Conservation (phyloP, 2,888 invertebrate genomes). For the Agriopis marginaria region DNA sequence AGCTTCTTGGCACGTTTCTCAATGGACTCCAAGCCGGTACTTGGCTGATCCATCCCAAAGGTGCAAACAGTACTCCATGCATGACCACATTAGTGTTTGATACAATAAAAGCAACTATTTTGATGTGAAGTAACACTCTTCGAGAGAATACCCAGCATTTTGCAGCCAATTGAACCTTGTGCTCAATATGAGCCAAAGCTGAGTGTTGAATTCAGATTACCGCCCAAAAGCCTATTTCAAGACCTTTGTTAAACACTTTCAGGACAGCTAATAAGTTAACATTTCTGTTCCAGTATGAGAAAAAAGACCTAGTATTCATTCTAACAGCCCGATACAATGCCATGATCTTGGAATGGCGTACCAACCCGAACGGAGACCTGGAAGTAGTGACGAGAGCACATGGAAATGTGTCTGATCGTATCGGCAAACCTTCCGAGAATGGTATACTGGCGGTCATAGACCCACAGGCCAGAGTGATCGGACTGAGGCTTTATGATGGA, state of each 20-base stretch:
- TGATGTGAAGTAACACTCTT: too few relatives aligned
- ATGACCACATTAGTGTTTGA: too few relatives aligned
- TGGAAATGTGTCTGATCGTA: conserved; percentile 97
- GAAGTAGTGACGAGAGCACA: conserved; percentile 98
- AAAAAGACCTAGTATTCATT: conserved; percentile 96
- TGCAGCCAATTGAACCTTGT: too few relatives aligned
- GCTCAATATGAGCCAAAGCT: too few relatives aligned
- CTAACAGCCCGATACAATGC: conserved; percentile 98
- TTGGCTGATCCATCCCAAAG: too few relatives aligned
- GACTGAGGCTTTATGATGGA: conserved; percentile 97
- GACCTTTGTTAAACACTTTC: not conserved
- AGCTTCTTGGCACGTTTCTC: too few relatives aligned
- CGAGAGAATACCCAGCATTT: too few relatives aligned
- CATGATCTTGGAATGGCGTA: conserved; percentile 97
- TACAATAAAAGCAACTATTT: too few relatives aligned
- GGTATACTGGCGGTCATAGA: conserved; percentile 98
- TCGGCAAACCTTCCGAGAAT: conserved; percentile 97
- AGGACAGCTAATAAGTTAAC: not conserved
- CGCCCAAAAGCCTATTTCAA: too few relatives aligned
- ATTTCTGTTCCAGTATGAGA: conserved; percentile 90
- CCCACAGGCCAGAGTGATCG: conserved; percentile 97
- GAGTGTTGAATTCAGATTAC: too few relatives aligned
- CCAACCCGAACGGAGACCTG: conserved; percentile 90
- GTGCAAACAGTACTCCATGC: too few relatives aligned
- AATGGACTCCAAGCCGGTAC: too few relatives aligned